Conservation (phyloP, 2,888 invertebrate genomes). For the Chloroclysta siterata region DNA sequence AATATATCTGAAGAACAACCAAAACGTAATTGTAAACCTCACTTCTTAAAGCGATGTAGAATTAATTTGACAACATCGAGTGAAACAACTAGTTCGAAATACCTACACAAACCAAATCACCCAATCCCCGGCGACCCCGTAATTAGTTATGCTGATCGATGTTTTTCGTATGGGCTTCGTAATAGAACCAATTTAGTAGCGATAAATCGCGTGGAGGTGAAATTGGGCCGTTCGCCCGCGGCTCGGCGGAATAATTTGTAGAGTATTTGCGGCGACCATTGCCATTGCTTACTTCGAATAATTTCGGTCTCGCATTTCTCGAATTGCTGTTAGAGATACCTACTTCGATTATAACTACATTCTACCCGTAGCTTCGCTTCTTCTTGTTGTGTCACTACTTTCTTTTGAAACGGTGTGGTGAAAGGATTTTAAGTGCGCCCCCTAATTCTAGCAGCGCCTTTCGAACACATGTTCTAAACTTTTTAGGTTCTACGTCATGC, state of each 20-base stretch:
- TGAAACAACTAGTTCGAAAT: constrained; percentile 2
- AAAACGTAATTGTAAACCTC: no score
- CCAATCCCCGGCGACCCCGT: constrained; percentile 15
- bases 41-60: no score
- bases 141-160: constrained; percentile 46
- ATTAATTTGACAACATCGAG: no score
- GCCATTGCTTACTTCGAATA: constrained; percentile 14
- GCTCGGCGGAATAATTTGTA: constrained; percentile 34
- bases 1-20: no score
- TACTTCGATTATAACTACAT: neutral
- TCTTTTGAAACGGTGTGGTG: no score
- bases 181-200: constrained; percentile 52
- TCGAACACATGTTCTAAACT: no score
- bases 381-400: no score
- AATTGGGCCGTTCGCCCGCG: constrained; percentile 39
- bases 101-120: constrained; percentile 9
- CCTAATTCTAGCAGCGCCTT: no score
- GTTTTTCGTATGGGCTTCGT: constrained; percentile 46
- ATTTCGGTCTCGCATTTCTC: constrained; percentile 11
- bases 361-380: no score
- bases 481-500: no score
- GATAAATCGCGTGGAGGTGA: constrained; percentile 46
- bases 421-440: no score
- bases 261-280: constrained; percentile 33
- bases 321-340: constrained; percentile 1